These are phyloP conservation scores for Oryzias woworae DNA, from an alignment of 2,113 vertebrate species.

Conservation along the genomic window DNA sequence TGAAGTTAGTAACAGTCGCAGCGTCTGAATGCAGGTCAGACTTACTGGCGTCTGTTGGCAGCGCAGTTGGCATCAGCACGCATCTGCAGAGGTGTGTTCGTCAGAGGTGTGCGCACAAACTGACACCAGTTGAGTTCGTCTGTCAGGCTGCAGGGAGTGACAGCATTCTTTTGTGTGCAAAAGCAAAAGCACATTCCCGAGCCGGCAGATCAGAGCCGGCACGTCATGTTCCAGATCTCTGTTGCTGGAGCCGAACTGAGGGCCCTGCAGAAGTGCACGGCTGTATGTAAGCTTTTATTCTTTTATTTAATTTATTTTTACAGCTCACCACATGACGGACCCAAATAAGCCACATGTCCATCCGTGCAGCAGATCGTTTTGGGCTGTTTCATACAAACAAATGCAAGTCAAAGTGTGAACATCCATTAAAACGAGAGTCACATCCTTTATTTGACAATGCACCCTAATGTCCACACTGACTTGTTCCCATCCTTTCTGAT, in stretches of 20 bases:
- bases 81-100: conserved; percentile 51
- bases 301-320: conserved; percentile 23
- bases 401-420: no score
- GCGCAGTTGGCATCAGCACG: conserved; percentile 30
- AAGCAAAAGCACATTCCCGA: conserved; percentile 47
- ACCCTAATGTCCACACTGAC: no score
- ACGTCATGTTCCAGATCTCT: conserved; percentile 63
- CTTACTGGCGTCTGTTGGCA: conserved; percentile 74
- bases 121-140: conserved; percentile 42
- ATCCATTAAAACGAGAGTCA: no score
- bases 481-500: no score
- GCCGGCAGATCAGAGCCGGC: conserved; percentile 42
- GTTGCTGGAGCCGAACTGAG: conserved; percentile 21
- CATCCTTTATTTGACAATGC: no score
- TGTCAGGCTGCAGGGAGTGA: conserved; percentile 56
- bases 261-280: conserved; percentile 28
- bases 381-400: no score
- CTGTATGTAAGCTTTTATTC: conserved; percentile 41
- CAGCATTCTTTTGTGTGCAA: conserved; percentile 62
- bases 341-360: neutral
- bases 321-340: neutral
- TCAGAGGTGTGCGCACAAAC: conserved; percentile 37
- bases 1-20: conserved; percentile 71
- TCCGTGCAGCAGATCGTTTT: no score
- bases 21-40: conserved; percentile 68